Base-by-base conservation (phyloP, 2,888 invertebrate species). In the Myathropa florea region DNA sequence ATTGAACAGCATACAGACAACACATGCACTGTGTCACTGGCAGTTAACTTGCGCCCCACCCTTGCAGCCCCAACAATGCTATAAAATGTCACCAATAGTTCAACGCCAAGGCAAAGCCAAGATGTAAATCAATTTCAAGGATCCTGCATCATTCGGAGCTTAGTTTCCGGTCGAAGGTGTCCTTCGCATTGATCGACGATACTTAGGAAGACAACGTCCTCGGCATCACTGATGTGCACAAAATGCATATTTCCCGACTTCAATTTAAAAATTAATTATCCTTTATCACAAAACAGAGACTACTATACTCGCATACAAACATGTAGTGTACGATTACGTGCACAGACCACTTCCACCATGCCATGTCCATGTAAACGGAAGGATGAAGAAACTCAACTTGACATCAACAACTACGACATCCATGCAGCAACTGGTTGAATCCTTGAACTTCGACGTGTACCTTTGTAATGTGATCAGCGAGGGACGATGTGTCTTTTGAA, bases 401-500 rank as follows among this genome's bases (percentile, higher is more conserved):
- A 71, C 70, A 71, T 60, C 64, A 76, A 33, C 63, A 68, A 21
- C 55, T 2, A 21, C 0, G 36, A 26, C 18, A 57, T 7, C 30
- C 26, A 57, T 65, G 81, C 85, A 46, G 46, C 46, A 82, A 81
- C 85, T 81, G 33, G 84, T 77, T 85, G 59, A 67, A 76, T 76
- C 84, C 84, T 81, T 85, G 84, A 85, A 76, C 84, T 85, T 84
- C 76, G 72, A 72, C 57, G 53, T 75, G 68, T 59, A 73, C 33
- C 33, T 68, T 64, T 46, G 28, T 73, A 79, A 79, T 83, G 78
- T 73, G 78, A 73, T 78, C 68, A 68, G 21, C 30, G 61, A 60
- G 33, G 33, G 46, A 70, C 55, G 68, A 64, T 55, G 59, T 55
- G 28, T 23, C 21, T 26, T 46, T 21, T 65, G 59, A 23, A 53